Base-by-base conservation (phyloP, 2,797 vertebrate genomes). In the Pampus argenteus region DNA sequence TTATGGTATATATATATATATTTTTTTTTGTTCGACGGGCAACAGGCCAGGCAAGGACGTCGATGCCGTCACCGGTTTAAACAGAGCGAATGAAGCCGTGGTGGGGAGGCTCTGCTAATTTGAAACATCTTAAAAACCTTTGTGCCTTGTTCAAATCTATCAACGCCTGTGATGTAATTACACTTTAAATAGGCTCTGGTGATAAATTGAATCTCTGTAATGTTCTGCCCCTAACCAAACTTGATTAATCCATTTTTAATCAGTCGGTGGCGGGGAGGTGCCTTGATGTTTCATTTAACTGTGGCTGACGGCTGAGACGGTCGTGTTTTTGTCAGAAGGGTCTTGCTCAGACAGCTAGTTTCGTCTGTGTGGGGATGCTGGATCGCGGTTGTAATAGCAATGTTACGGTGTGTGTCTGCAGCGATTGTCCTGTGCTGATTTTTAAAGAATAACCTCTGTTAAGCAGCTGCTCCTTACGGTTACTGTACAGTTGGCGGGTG, bases 161-260 rank as follows among this genome's bases (percentile, higher is more conserved):
- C 89, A 92, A 87, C 76, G 86, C 71, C 79, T 78, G 86, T 90
- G 86, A 91, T 92, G 91, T 90, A 93, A 93, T 92, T 92, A 90
- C 84, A 85, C 91, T 86, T 92, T 89, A 90, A 91, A 93, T 87
- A 88, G 84, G 88, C 85, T 78, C 14, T 61, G 67, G 81, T 89
- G 85, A 92, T 91, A 76, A 93, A 94, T 93, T 89, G 79, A 91
- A 93, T 90, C 81, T 91, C 86, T 87, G 83, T 86, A 84, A 86
- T 88, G 81, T 84, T 90, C 89, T 87, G 87, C 78, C 80, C 81
- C 78, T 78, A 86, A 88, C 86, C 88, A 88, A 88, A 90, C 90
- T 83, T 92, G 90, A 94, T 94, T 91, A 94, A 94, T 93, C 87
- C 76, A 87, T 91, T 91, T 93, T 92, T 91, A 94, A 94, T 94